phyloP scores from a whole-genome alignment of 2,888 invertebrate species.

The Loripinus fragilis region DNA sequence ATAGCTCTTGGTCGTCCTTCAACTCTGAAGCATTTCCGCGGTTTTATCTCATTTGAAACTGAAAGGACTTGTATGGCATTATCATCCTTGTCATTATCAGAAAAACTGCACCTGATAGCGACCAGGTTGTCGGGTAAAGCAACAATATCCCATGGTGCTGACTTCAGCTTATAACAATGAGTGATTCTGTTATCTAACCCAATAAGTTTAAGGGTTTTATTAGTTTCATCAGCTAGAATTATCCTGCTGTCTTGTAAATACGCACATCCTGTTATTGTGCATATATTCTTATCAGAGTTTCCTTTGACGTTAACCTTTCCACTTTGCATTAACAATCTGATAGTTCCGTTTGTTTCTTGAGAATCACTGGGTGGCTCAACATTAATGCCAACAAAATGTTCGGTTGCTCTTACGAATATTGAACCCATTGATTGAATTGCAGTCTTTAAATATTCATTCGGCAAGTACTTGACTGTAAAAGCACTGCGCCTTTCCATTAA shows the following conservation, averaged over 20 bases:
- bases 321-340: slow-evolving; percentile 27
- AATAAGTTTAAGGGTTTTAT: slow-evolving; percentile 41
- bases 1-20: slow-evolving; percentile 53
- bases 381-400: slow-evolving; percentile 33
- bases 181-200: slow-evolving; percentile 14
- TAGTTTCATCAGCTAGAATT: slow-evolving; percentile 47
- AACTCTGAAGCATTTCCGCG: slow-evolving; percentile 22
- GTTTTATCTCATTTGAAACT: slow-evolving; percentile 20
- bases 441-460: slow-evolving; percentile 35
- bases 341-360: not conserved
- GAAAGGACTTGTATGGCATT: slow-evolving; percentile 40
- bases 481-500: slow-evolving; percentile 34
- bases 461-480: slow-evolving; percentile 43
- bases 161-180: not conserved
- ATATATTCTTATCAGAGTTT: slow-evolving; percentile 27
- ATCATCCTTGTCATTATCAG: slow-evolving; percentile 30
- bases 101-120: slow-evolving; percentile 44
- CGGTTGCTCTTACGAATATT: slow-evolving; percentile 45
- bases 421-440: slow-evolving; percentile 51
- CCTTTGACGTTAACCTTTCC: slow-evolving; percentile 45
- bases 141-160: slow-evolving; percentile 53
- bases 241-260: slow-evolving; percentile 37
- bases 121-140: slow-evolving; percentile 32
- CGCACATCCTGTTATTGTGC: slow-evolving; percentile 49
- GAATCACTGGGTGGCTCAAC: not conserved